A percentile compares a stretch with the other conserved stretches of the same genome.
These are phyloP conservation scores for Synergus umbraculus DNA, from an alignment of 2,888 invertebrate genomes.

Conservation along the genomic window DNA sequence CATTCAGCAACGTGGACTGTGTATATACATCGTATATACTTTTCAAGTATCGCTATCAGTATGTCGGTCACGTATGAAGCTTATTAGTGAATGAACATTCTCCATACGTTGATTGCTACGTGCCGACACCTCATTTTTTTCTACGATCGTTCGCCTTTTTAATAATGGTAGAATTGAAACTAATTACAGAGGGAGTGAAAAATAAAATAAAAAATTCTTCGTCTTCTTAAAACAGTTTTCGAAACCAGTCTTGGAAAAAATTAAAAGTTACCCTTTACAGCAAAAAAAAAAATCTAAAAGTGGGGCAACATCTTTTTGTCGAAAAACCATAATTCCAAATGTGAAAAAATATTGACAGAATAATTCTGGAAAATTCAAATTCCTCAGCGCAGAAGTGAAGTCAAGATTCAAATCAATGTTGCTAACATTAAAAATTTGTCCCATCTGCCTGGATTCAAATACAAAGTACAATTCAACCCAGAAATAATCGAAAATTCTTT, in stretches of 20 bases:
- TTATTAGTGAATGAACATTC: constrained; percentile 37
- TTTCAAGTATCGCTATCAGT: constrained; percentile 29
- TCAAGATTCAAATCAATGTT: not conserved
- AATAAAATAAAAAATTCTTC: no score
- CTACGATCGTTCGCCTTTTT: not conserved
- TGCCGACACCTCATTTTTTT: constrained; percentile 34
- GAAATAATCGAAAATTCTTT: not conserved
- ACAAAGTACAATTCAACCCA: not conserved
- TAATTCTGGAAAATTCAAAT: not conserved
- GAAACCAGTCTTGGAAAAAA: no score
- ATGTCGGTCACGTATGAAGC: constrained; percentile 32
- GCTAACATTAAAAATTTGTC: not conserved
- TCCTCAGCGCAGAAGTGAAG: not conserved
- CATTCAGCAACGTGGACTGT: constrained; percentile 7
- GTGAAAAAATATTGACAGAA: no score
- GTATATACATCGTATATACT: constrained; percentile 11
- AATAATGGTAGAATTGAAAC: not conserved
- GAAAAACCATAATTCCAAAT: no score
- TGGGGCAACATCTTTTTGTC: no score
- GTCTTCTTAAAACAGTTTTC: no score
- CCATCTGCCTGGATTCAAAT: not conserved
- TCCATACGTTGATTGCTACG: constrained; percentile 30
- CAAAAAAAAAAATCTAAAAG: no score
- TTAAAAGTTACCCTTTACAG: no score
- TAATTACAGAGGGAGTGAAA: not conserved